Base-by-base conservation (phyloP, 2,113 vertebrate genomes). In the Scortum barcoo region DNA sequence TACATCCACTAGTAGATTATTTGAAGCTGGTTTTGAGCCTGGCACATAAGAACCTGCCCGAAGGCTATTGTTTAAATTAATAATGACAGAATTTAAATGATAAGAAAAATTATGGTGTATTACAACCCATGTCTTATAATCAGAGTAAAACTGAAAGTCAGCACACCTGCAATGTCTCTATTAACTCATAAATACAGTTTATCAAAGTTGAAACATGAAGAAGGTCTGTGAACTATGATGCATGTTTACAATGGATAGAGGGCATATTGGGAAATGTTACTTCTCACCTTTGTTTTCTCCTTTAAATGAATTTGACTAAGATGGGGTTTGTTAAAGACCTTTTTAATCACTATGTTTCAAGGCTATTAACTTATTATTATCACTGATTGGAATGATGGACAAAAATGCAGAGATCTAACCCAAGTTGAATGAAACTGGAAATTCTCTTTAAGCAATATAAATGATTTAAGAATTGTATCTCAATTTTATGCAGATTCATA, bases 11-110 rank as follows among this genome's bases (percentile, higher is more conserved):
- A 17, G 12, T 24, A 40, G 20, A 24, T 70, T n/a, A 50, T 24
- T 48, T 85, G 17, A 53, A 40, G 26, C 33, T n/a, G 65, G 13
- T 67, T 66, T 44, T 76, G 14, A 66, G 51, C 20, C 28, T 24
- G 66, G 4, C 30, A 51, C 5, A 1, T 12, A 8, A 83, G 48
- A 28, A 26, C 24, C 42, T n/a, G 7, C 13, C 16, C 24, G 76
- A 63, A 70, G 38, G 28, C 44, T 16, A 28, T 42, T 30, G 54
- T 54, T 75, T 56, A 28, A 60, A 51, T 2, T 22, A 38, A 13
- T 6, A 38, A 6, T 46, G 17, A 36, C 19, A 63, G n/a, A n/a
- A 65, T 26, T 26, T 42, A 68, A 51, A 42, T 61, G 5, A 7
- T 53, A 13, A 42, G 12, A 17, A 26, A 26, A 22, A 14, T 50